Evolutionary conservation across 2,888 invertebrate genomes (phyloP), one percentile per base, ranked within the genome.

Genomic region (Pseudanteris insignis): DNA sequence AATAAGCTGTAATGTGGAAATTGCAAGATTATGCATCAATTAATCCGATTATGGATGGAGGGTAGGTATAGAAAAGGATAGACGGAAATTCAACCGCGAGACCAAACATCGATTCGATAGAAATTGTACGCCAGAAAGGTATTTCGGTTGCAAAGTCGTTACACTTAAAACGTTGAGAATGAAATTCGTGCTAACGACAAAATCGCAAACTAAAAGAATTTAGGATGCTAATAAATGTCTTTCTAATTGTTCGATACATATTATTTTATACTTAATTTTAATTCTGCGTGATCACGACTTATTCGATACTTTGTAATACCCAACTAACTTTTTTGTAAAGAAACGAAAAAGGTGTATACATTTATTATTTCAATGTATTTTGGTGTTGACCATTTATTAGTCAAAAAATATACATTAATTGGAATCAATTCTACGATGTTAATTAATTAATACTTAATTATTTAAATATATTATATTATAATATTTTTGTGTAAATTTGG

Each of bases 1-100:
- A 47, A 55, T 21, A 26, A 29, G 47, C n/a, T 34, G 9, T 48
- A 48, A 41, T 48, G 48, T 34, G 36, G 36, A 34, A 47, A 53
- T 41, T 47, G 46, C 34, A 48, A 50, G 48, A 50, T 50, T 50
- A 43, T 57, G 60, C 38, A 53, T 34, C 63, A 48, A 62, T 62
- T 57, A 65, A 65, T 67, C 59, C 63, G 63, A 67, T 67, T 62
- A 61, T 46, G 33, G 38, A 13, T 12, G 34, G 9, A 21, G 55
- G 25, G 14, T 25, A 36, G 36, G 15, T 4, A 3, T 13, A 30
- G 36, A 26, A 11, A 6, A 10, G 25, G 37, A 5, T 34, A 40
- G 47, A 24, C 29, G 13, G 46, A 60, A 54, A 54, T 48, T 60
- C 33, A 47, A 54, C 48, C 60, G 46, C 58, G 44, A 50, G 50